Conservation (phyloP, 2,797 vertebrate species). For the Euthynnus affinis region DNA sequence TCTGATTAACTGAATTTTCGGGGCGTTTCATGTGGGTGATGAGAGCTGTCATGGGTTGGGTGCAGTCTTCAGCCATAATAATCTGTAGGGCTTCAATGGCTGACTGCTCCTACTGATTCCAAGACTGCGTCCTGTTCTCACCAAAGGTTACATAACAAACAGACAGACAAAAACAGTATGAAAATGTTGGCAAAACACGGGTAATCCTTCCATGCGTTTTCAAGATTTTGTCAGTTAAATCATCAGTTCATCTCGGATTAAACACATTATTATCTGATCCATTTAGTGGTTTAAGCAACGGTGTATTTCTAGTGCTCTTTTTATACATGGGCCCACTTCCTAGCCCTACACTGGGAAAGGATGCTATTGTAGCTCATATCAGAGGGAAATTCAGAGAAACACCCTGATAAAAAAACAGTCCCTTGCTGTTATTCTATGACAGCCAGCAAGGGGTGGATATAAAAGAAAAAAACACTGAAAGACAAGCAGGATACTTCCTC, state of each 20-base stretch:
- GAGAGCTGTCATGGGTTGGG: neutral
- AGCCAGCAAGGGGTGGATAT: constrained; percentile 33
- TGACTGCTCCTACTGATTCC: constrained; percentile 26
- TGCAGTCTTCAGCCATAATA: constrained; percentile 15
- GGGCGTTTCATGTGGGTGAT: neutral
- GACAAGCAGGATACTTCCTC: constrained; percentile 65
- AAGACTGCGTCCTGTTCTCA: constrained; percentile 43
- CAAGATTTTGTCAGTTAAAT: constrained; percentile 32
- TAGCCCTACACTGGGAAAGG: constrained; percentile 46
- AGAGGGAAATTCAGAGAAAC: constrained; percentile 67
- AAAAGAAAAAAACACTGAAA: constrained; percentile 36
- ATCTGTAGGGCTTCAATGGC: constrained; percentile 30
- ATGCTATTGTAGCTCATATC: constrained; percentile 68
- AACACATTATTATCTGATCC: constrained; percentile 22
- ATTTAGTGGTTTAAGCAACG: neutral
- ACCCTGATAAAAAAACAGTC: constrained; percentile 60
- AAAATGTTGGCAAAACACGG: constrained; percentile 58
- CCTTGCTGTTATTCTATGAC: constrained; percentile 47
- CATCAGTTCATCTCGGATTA: constrained; percentile 2
- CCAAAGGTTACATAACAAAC: constrained; percentile 65
- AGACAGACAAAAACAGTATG: constrained; percentile 39
- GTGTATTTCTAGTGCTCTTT: constrained; percentile 30
- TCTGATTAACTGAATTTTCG: neutral
- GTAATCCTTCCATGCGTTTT: constrained; percentile 4
- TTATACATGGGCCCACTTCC: constrained; percentile 40